Percentiles rank a stretch among this genome's conserved stretches.
phyloP scores from a whole-genome alignment of 2,797 vertebrate genomes.

The Cottoperca gobio region DNA sequence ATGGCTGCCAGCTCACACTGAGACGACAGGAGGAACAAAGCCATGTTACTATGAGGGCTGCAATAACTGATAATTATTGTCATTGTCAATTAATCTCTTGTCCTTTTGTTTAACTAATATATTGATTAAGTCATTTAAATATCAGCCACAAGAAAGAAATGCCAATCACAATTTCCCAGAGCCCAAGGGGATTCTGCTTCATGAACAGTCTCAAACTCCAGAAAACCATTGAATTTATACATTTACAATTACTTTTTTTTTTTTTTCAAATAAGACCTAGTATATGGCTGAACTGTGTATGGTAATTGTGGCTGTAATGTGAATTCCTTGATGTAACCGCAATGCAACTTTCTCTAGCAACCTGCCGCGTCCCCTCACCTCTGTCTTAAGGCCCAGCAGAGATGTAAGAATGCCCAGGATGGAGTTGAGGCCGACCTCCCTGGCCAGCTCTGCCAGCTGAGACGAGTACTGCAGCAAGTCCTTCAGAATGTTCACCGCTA shows the following conservation, averaged over 20 bases:
- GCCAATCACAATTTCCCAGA: too few species aligned
- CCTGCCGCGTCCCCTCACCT: constrained; percentile 80
- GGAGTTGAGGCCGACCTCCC: constrained; percentile 92
- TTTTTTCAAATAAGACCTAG: too few species aligned
- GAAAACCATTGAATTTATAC: too few species aligned
- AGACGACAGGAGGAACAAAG: constrained; percentile 1
- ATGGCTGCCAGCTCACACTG: constrained; percentile 85
- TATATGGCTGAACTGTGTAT: too few species aligned
- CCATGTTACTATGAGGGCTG: not conserved
- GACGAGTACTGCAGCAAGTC: constrained; percentile 90
- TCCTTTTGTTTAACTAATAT: not conserved
- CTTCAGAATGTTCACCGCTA: constrained; percentile 87
- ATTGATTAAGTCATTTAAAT: not conserved
- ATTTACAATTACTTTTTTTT: too few species aligned
- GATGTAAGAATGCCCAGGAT: constrained; percentile 92
- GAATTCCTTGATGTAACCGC: too few species aligned
- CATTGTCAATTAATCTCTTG: too few species aligned
- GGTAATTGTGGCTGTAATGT: too few species aligned
- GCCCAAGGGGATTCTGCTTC: too few species aligned
- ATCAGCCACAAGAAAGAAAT: too few species aligned
- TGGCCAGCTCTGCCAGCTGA: constrained; percentile 88
- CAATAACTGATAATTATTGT: not conserved
- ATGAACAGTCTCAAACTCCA: too few species aligned
- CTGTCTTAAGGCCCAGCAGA: constrained; percentile 89
- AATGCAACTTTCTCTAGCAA: too few species aligned